Evolutionary conservation across 2,888 invertebrate genomes (phyloP), one percentile per base, ranked within the genome.

Genomic region (Neuroscelio doddi): DNA sequence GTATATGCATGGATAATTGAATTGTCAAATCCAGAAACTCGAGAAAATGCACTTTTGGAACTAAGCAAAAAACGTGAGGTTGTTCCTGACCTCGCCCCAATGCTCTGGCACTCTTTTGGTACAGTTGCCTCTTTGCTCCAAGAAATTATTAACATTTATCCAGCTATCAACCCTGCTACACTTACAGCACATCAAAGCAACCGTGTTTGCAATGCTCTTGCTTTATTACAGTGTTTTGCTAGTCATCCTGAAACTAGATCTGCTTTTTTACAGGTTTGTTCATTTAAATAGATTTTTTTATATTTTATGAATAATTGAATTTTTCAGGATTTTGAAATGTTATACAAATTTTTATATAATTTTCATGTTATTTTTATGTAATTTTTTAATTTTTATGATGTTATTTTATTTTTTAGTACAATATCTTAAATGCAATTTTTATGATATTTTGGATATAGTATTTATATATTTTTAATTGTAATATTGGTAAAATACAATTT

Each of bases 41-140:
- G 98, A 41, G 98, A 99, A 87, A 95, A 94, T 86, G 98, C 99
- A 27, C 87, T 99, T n/a, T 87, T 97, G 45, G 98, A 99, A 86
- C 87, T 99, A 30, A 98, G 94, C 76, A 93, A 93, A 80, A 93
- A 94, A 77, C 87, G 94, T 8, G 94, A 95, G 84, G 90, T 95
- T 45, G 97, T 98, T 17, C 95, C 96, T 17, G 98, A 99, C 83
- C 86, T 99, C 75, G 98, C 99, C 1, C 97, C 98, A 0, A 96
- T 99, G 95, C 86, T 99, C 68, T 99, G 99, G 99, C 94, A 99
- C 85, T 96, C 96, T 68, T 97, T 97, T 85, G 97, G 97, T n/a
- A 96, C 96, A 1, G 95, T 94, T 62, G 95, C 98, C 32, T 97
- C 98, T 29, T 87, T 99, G 38, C 87, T 99, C 15, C 95, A 95